Evolutionary conservation across 2,888 invertebrate species (phyloP), one percentile per base, ranked within the genome.

Genomic region (Volucella inanis): DNA sequence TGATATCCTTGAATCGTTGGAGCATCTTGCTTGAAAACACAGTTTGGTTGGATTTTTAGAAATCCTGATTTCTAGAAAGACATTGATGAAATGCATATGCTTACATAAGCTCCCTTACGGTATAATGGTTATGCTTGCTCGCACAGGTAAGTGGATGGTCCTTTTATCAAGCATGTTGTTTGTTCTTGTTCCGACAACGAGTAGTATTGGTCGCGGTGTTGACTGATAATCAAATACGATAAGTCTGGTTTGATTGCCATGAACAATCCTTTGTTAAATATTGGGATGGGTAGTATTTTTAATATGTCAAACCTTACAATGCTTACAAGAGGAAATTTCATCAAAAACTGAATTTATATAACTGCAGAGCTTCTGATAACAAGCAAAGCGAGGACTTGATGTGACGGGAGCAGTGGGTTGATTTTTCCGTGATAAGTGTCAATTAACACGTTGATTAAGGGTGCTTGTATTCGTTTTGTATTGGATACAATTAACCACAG

Each of bases 11-110:
- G 39, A 39, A 57, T 41, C 59, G 14, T 59, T 59, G 41, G 43
- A 41, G 41, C 59, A 59, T 43, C 59, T 59, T 43, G 59, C 11
- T 59, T 43, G 43, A 59, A 12, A 11, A 18, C 43, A 12, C 59
- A 59, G 59, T 59, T 59, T 59, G 43, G 18, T 18, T 59, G 59
- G 11, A 59, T 43, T 59, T 43, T 43, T 43, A 59, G 18, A n/a
- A 59, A 43, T 12, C 59, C 43, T 59, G 18, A 43, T 59, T 9
- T 8, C 9, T 50, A 3, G 1, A 11, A 2, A 41, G n/a, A 41
- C 11, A 59, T 10, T 14, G n/a, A n/a, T n/a, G n/a, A n/a, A n/a
- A n/a, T n/a, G n/a, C n/a, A n/a, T n/a, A n/a, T n/a, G n/a, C n/a
- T n/a, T n/a, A n/a, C n/a, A n/a, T n/a, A n/a, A 15, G 59, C 59